Base-by-base conservation (phyloP, 2,797 vertebrate species). In the Pangasius sanitwongsei region DNA sequence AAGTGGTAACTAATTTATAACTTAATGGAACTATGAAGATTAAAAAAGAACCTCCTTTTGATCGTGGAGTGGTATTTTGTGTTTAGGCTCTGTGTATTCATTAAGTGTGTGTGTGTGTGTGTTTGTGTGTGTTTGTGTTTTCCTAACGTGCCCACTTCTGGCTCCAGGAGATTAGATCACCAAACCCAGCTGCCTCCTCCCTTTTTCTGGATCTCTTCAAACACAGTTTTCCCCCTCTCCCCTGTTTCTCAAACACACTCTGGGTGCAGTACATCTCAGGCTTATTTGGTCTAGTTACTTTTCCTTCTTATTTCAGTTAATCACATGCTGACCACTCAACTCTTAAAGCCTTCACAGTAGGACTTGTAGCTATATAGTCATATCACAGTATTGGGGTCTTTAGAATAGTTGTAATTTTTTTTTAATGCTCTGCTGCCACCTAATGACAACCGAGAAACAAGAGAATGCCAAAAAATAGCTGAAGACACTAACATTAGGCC, bases 131-230 rank as follows among this genome's bases (percentile, higher is more conserved):
- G 55, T 48, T 13, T 57, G 55, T 18, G 34, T 70, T 16, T 74
- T 81, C 18, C 63, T 72, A 69, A 87, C 86, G 28, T 75, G 74
- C 74, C 74, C 63, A 44, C 48, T 87, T 69, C 12, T n/a, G 20
- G 2, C 41, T 88, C 87, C 57, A 83, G 50, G 34, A 83, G 57
- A 85, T 88, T 75, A 85, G 41, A 34, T 88, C 82, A 88, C 82
- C 25, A 34, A 50, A 9, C 11, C 69, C 81, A 65, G 81, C 12
- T 50, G 81, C 87, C 81, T 84, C 87, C 81, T 75, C 70, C 81
- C 69, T 84, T 87, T 81, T 55, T 20, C 16, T 87, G 16, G 28
- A 41, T 50, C 53, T 74, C 37, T 83, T 72, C 50, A 65, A 69
- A 28, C 69, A 75, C 37, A 83, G 28, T 4, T 34, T 48, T 37